These are phyloP conservation scores for Calliopsis andreniformis DNA, from an alignment of 1,140 invertebrate genomes.

Conservation along the genomic window DNA sequence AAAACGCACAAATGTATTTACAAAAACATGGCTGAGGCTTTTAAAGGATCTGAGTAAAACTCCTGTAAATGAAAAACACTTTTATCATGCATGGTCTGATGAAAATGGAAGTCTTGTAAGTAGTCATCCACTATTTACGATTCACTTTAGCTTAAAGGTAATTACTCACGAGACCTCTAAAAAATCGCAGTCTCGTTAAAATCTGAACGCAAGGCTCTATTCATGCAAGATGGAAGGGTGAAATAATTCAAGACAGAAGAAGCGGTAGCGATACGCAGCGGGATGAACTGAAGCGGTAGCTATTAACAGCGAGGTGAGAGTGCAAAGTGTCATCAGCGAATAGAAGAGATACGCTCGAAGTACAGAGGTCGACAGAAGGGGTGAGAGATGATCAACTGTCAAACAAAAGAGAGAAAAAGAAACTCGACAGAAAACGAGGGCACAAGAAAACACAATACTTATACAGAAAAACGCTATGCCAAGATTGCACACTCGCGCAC, in stretches of 20 bases:
- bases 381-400: conserved; percentile 1
- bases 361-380: conserved; percentile 13
- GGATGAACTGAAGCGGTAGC: neutral
- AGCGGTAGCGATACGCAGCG: neutral
- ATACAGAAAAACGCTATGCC: conserved; percentile 54
- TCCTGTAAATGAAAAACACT: neutral
- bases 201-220: conserved; percentile 20
- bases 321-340: neutral
- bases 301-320: conserved; percentile 2
- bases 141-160: no score
- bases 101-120: neutral
- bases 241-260: neutral
- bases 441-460: conserved; percentile 37
- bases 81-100: conserved; percentile 9
- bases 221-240: conserved; percentile 10
- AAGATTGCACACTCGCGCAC: neutral
- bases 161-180: neutral
- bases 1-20: conserved; percentile 1
- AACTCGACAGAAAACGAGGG: conserved; percentile 43
- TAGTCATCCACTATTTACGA: no score
- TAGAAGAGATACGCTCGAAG: conserved; percentile 9
- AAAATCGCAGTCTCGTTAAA: no score
- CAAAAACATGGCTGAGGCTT: neutral
- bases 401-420: neutral
- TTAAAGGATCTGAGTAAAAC: neutral